These are phyloP conservation scores for Ephialtes manifestator DNA, from an alignment of 2,888 invertebrate species.

Conservation along the genomic window DNA sequence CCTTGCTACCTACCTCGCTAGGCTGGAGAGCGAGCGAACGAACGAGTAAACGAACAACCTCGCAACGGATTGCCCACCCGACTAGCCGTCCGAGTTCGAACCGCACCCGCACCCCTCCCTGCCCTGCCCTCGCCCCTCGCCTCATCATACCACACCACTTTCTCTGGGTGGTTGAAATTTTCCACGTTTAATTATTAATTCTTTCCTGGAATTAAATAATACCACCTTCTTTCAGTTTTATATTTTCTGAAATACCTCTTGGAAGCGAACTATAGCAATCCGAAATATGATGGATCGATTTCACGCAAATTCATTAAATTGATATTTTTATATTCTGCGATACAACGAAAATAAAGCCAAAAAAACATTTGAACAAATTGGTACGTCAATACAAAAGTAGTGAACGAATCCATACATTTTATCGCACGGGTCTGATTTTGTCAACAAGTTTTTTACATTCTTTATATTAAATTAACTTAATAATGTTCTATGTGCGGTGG, in stretches of 20 bases:
- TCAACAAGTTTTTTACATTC: no score
- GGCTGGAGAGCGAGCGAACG: conserved; percentile 6
- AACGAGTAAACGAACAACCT: conserved; percentile 28
- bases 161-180: background rate
- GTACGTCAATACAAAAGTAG: no score
- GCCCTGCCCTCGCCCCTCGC: background rate
- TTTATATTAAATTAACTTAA: no score
- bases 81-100: background rate
- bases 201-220: conserved; percentile 10
- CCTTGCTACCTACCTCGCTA: background rate
- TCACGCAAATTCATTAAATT: no score
- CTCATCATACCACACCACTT: background rate
- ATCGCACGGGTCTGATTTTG: no score
- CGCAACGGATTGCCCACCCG: conserved; percentile 29
- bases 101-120: background rate
- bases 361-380: no score
- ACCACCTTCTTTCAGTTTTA: background rate
- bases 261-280: no score
- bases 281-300: no score
- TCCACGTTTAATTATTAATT: background rate
- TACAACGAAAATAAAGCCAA: no score
- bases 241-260: background rate
- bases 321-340: no score
- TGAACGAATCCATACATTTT: no score
- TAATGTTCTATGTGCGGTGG: no score